Evolutionary conservation across 2,113 vertebrate genomes (phyloP), one percentile per base, ranked within the genome.

Genomic region (Albula goreensis): DNA sequence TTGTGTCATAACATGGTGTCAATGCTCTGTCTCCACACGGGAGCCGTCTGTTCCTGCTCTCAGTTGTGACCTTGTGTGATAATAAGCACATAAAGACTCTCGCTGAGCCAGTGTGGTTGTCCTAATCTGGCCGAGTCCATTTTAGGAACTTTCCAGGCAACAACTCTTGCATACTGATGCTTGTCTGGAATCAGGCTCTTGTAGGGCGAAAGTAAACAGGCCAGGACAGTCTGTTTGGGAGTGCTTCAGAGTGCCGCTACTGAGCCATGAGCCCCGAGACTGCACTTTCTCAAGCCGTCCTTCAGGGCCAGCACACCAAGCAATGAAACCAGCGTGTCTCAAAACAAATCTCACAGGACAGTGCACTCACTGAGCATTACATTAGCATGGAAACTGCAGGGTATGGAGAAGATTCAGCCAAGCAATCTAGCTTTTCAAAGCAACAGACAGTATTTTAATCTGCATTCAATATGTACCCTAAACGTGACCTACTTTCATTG

Each of bases 151-250:
- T n/a, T 74, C 70, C 70, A 74, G 70, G n/a, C 70, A 31, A 22
- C 8, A n/a, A 8, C 70, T 25, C 5, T 25, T 10, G n/a, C 17
- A 31, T 31, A 74, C n/a, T 74, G 70, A 31, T 22, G 3, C 70
- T 31, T 74, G 8, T 31, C 70, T 74, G 70, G 22, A 10, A 8
- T 4, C n/a, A 9, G 22, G 63, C 17, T 22, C 63, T n/a, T 17
- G 17, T 70, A 22, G 63, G 19, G 9, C 8, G n/a, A 31, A 74
- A 3, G 9, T 31, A 74, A 74, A 74, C 70, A 74, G 60, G 25
- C 70, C 70, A 74, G 70, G n/a, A 74, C n/a, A 74, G 70, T 74
- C 70, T 74, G 63, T n/a, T 70, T 70, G 70, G 60, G 25, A 11
- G 22, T 25, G 70, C 2, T 8, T 74, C 22, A 74, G n/a, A 74